A percentile compares a stretch with the other conserved stretches of the same genome.
Conservation (phyloP, 2,113 vertebrate genomes). For the Tyto alba region DNA sequence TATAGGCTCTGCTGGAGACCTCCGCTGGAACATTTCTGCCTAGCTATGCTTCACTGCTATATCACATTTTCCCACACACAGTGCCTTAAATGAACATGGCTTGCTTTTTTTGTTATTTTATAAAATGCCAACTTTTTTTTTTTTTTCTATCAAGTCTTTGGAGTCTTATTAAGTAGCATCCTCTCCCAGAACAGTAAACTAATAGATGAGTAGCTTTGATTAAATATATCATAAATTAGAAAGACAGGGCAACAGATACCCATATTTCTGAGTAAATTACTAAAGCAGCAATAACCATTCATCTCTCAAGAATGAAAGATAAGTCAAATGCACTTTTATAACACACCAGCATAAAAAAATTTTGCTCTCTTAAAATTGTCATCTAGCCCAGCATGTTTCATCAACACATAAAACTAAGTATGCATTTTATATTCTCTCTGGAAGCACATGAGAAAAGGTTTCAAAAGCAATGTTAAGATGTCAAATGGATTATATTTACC, state of each 20-base stretch:
- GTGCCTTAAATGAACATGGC: not conserved
- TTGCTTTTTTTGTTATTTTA: not conserved
- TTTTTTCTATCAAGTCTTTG: not conserved
- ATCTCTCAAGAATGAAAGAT: not conserved
- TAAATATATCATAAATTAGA: not conserved
- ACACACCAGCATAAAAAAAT: not conserved
- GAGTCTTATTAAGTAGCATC: not conserved
- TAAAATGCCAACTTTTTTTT: not conserved
- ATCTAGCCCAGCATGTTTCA: not conserved
- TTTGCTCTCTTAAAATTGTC: not conserved
- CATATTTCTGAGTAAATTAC: not conserved
- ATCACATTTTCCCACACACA: not conserved
- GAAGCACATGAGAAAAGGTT: slow-evolving; percentile 13
- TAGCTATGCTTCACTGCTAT: not conserved
- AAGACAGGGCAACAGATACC: not conserved
- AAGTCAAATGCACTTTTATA: not conserved
- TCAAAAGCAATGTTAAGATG: slow-evolving; percentile 23
- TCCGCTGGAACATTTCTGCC: not conserved
- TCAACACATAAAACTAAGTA: not conserved
- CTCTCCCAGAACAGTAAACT: not conserved
- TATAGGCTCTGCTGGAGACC: not conserved
- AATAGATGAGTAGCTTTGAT: not conserved
- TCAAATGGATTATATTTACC: slow-evolving; percentile 48
- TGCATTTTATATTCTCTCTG: not conserved
- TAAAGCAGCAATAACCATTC: not conserved